Evolutionary conservation across 2,888 invertebrate genomes (phyloP).

Genomic region (Harmothoe impar): DNA sequence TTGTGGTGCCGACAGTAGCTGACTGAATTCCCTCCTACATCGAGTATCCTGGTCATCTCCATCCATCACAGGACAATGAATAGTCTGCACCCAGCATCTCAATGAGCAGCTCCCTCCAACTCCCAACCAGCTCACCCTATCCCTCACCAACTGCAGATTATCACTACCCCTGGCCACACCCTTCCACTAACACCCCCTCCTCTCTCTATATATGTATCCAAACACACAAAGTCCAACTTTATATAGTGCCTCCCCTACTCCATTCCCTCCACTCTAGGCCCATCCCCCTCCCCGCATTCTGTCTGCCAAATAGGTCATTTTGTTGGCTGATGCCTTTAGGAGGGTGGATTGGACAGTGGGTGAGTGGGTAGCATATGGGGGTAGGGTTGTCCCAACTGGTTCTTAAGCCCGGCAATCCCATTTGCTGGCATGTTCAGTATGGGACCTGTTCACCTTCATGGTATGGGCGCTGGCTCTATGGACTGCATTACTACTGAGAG

Average conservation of each 20-base stretch:
- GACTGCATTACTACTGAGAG: background rate
- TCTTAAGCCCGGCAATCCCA: background rate
- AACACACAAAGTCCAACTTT: conserved; percentile 32
- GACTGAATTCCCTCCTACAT: too few species aligned
- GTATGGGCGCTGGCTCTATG: background rate
- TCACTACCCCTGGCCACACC: too few species aligned
- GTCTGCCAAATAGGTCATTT: background rate
- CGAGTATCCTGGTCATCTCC: background rate
- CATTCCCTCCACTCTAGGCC: background rate
- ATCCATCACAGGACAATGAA: conserved; percentile 36
- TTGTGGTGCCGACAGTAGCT: too few species aligned
- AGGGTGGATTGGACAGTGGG: background rate
- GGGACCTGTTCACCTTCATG: background rate
- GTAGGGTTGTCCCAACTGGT: background rate
- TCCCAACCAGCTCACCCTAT: background rate
- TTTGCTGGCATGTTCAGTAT: background rate
- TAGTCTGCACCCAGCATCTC: background rate
- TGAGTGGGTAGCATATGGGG: background rate
- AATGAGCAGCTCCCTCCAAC: conserved; percentile 8
- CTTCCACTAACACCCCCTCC: background rate
- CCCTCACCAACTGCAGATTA: background rate
- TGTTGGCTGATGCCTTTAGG: background rate
- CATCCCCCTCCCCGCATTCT: background rate
- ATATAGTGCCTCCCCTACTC: background rate
- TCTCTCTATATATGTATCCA: background rate